These are phyloP conservation scores for Andrena minutula DNA, from an alignment of 2,888 invertebrate species.

Conservation along the genomic window DNA sequence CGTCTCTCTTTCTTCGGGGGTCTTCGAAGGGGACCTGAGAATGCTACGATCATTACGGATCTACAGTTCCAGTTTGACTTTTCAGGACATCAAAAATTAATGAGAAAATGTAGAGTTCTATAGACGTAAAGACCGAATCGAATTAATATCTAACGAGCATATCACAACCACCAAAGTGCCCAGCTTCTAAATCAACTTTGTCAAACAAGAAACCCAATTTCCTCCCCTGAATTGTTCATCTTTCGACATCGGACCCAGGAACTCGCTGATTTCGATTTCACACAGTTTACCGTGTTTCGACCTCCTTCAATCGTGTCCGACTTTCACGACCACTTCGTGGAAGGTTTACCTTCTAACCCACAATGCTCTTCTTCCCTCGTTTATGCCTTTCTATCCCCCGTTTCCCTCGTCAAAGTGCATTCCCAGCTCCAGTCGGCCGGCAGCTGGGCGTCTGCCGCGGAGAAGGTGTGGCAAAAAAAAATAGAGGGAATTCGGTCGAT, in stretches of 20 bases:
- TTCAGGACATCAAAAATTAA: no score
- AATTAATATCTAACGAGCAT: no score
- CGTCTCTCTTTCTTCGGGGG: no score
- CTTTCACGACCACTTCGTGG: not conserved
- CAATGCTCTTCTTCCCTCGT: conserved; percentile 17
- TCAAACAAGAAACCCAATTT: no score
- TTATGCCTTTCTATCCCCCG: not conserved
- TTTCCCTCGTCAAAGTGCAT: conserved; percentile 38
- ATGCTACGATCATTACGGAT: not conserved
- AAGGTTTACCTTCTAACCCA: conserved; percentile 16
- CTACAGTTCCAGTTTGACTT: not conserved
- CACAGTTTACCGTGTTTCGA: not conserved
- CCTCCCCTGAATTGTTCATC: not conserved
- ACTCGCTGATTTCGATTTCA: not conserved
- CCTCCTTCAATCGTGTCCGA: not conserved
- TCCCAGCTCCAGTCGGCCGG: conserved; percentile 2
- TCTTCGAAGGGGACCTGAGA: not conserved
- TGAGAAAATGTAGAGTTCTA: no score
- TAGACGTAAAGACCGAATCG: no score
- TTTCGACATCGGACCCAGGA: not conserved
- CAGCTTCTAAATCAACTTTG: no score
- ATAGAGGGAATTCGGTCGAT: not conserved
- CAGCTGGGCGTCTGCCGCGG: not conserved
- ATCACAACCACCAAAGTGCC: no score
- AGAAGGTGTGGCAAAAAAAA: not conserved